These are phyloP conservation scores for Norana najaformis DNA, from an alignment of 2,888 invertebrate genomes.

Conservation along the genomic window DNA sequence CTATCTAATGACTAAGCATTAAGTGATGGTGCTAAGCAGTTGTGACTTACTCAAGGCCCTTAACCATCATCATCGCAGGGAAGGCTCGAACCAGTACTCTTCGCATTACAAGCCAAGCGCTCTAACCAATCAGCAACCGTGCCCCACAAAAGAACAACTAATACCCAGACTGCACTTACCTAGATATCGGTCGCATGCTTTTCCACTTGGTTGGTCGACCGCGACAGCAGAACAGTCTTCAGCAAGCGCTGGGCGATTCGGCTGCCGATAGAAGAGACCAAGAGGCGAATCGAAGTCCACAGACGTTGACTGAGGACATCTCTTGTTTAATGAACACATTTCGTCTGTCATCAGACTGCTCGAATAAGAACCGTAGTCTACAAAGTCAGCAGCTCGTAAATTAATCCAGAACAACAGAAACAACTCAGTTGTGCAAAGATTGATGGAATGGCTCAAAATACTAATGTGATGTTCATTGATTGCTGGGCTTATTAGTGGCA, in stretches of 20 bases:
- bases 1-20: no score
- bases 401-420: no score
- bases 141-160: not conserved
- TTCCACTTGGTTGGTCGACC: not conserved
- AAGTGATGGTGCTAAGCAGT: no score
- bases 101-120: no score
- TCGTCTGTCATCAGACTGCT: not conserved
- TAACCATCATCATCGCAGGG: no score
- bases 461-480: no score
- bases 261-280: slow-evolving; percentile 13
- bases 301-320: not conserved
- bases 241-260: not conserved
- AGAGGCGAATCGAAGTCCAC: not conserved
- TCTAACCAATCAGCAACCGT: no score
- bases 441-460: no score
- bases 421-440: not conserved
- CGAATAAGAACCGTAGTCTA: not conserved
- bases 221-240: not conserved
- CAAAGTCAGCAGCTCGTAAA: not conserved
- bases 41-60: no score
- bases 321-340: not conserved
- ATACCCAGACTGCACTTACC: not conserved
- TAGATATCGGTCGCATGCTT: not conserved
- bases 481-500: no score
- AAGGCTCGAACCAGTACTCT: no score